Conservation (phyloP, 2,888 invertebrate species). For the Orchestes rusci region DNA sequence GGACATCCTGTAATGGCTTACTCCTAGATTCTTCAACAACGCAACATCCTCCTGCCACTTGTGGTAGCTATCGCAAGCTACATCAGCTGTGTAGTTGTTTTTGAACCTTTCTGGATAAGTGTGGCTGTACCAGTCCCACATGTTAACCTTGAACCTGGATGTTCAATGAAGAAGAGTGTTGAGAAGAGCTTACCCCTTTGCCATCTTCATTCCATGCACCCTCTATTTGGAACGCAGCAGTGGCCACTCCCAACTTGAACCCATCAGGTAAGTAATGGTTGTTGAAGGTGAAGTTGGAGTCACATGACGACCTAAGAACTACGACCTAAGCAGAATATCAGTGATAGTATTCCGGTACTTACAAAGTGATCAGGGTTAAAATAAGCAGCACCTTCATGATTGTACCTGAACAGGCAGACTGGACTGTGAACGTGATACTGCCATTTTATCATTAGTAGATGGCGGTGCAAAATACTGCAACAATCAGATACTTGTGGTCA, state of each 20-base stretch:
- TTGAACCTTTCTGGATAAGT: slow-evolving; percentile 19
- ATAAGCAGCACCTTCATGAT: too few relatives aligned
- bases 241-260: slow-evolving; percentile 1
- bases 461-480: too few relatives aligned
- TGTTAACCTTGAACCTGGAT: slow-evolving; percentile 7
- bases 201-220: slow-evolving; percentile 1
- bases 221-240: slow-evolving; percentile 2
- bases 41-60: slow-evolving; percentile 56
- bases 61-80: slow-evolving; percentile 63
- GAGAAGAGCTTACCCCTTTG: slow-evolving; percentile 1
- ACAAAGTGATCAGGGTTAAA: too few relatives aligned
- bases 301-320: too few relatives aligned
- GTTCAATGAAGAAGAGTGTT: too few relatives aligned
- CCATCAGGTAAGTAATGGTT: not conserved
- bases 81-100: slow-evolving; percentile 47
- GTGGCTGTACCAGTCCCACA: slow-evolving; percentile 21
- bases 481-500: too few relatives aligned
- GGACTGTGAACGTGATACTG: too few relatives aligned
- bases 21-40: slow-evolving; percentile 56
- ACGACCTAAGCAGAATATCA: too few relatives aligned
- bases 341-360: too few relatives aligned
- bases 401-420: too few relatives aligned
- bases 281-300: not conserved
- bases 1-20: slow-evolving; percentile 55
- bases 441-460: too few relatives aligned